A percentile compares a stretch with the other conserved stretches of the same genome.
phyloP scores from a whole-genome alignment of 2,797 vertebrate species.

The Bucorvus abyssinicus region DNA sequence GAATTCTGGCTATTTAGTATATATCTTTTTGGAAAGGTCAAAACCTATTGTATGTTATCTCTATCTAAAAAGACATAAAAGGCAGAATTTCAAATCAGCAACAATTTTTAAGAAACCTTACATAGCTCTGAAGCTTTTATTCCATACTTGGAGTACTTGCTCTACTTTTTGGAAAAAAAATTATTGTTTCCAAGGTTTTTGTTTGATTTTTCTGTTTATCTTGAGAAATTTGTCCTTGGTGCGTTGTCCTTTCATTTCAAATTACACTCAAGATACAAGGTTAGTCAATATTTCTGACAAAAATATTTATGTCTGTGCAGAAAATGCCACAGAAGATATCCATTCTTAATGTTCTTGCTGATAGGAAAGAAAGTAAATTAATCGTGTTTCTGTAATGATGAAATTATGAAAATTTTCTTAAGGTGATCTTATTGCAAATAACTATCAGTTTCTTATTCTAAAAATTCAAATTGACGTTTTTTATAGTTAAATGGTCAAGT shows the following conservation, averaged over 20 bases:
- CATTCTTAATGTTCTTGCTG: not conserved
- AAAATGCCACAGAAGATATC: conserved; percentile 7
- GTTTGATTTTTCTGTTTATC: not conserved
- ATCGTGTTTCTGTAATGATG: not conserved
- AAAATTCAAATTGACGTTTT: not conserved
- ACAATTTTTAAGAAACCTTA: not conserved
- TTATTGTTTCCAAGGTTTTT: not conserved
- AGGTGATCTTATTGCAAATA: not conserved
- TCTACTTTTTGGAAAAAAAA: not conserved
- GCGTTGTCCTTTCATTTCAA: conserved; percentile 15
- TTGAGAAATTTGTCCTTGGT: not conserved
- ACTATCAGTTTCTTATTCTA: not conserved
- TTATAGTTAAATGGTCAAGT: not conserved
- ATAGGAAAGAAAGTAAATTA: conserved; percentile 19
- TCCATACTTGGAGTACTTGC: not conserved
- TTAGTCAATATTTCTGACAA: conserved; percentile 10
- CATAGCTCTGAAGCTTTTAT: not conserved
- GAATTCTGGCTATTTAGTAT: not conserved
- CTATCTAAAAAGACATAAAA: conserved; percentile 9
- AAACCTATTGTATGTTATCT: not conserved
- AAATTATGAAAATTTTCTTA: not conserved
- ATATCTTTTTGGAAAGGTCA: conserved; percentile 7
- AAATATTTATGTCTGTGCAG: conserved; percentile 10
- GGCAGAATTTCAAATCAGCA: not conserved
- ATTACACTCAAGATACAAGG: not conserved